Evolutionary conservation across 1,140 invertebrate genomes (phyloP).

Genomic region (Ceratosolen fusciceps): DNA sequence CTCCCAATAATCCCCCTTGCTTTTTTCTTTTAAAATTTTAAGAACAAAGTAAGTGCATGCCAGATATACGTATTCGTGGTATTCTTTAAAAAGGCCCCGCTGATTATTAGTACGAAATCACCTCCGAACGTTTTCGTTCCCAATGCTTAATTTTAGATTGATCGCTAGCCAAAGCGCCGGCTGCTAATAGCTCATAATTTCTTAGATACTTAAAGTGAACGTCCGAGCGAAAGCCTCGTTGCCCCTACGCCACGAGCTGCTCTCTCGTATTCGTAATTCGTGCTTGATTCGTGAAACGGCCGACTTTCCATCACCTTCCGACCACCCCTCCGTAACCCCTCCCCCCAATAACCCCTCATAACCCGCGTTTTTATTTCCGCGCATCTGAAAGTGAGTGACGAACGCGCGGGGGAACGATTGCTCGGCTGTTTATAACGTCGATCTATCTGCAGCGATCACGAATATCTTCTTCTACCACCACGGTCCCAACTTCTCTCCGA

Average conservation of each 20-base stretch:
- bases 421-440: constrained; percentile 4
- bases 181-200: background rate
- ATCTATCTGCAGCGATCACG: constrained; percentile 8
- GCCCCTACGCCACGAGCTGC: background rate
- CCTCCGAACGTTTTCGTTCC: background rate
- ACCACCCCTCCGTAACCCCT: no score
- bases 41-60: background rate
- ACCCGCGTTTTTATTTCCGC: no score
- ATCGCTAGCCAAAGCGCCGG: background rate
- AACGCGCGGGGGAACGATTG: background rate
- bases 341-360: no score
- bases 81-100: background rate
- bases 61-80: background rate
- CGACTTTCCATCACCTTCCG: background rate
- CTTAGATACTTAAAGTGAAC: background rate
- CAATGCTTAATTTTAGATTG: background rate
- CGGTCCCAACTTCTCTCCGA: no score
- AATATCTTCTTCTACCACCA: background rate
- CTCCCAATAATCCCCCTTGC: background rate
- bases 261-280: background rate
- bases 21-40: background rate
- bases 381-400: background rate
- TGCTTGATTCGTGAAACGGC: background rate
- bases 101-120: background rate
- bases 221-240: background rate